These are phyloP conservation scores for Cladopsammia gracilis DNA, from an alignment of 64 coral and sea anemone genomes.

Conservation along the genomic window DNA sequence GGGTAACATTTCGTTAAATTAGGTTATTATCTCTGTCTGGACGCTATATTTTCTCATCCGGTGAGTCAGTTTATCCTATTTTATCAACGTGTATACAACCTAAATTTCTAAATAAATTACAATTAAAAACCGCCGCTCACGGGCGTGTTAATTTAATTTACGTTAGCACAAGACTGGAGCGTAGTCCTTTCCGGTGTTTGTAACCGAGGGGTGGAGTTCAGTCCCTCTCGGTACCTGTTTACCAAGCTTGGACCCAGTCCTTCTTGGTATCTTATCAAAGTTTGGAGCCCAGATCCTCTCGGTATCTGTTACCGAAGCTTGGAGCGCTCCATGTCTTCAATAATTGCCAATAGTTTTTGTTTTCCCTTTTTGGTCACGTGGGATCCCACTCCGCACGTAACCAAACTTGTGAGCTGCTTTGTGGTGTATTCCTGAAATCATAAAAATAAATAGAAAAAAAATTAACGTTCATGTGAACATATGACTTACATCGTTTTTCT, in stretches of 20 bases:
- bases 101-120: no score
- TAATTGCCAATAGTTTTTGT: constrained; percentile 89
- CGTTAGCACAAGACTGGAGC: no score
- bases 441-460: not conserved
- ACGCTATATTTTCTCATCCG: no score
- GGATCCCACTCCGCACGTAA: constrained; percentile 95
- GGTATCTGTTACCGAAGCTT: constrained; percentile 17
- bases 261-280: not conserved
- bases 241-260: not conserved
- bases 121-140: no score
- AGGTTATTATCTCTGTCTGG: no score
- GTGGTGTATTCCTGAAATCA: constrained; percentile 87
- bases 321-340: constrained; percentile 86
- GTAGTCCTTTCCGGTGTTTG: no score
- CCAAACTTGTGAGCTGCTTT: constrained; percentile 93
- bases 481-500: no score
- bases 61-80: no score
- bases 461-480: no score
- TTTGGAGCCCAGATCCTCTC: not conserved
- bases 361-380: constrained; percentile 98
- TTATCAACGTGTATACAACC: no score
- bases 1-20: no score
- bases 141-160: no score
- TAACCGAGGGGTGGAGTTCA: not conserved
- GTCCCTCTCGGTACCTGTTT: not conserved